Evolutionary conservation across 2,888 invertebrate genomes (phyloP).

Genomic region (Coleophora flavipennella): DNA sequence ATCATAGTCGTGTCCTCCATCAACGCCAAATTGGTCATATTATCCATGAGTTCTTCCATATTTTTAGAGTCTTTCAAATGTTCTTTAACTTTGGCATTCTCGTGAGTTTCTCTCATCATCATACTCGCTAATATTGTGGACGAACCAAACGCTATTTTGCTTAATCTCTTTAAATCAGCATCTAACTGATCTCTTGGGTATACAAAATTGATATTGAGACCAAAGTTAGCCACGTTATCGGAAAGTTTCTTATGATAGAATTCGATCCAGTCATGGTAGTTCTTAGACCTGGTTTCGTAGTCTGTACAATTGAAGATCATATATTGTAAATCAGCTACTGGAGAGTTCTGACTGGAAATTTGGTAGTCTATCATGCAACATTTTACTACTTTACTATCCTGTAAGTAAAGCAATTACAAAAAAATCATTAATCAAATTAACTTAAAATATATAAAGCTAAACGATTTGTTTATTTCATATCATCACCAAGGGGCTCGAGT

Average conservation of each 20-base stretch:
- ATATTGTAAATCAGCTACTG: conserved; percentile 16
- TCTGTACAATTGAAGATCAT: conserved; percentile 24
- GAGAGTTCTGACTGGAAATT: conserved; percentile 12
- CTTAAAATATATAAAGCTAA: no score
- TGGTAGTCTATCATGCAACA: conserved; percentile 22
- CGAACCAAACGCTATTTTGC: conserved; percentile 16
- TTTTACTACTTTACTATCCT: conserved; percentile 6
- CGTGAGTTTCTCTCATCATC: conserved; percentile 19
- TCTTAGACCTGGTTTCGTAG: conserved; percentile 8
- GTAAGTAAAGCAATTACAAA: background rate
- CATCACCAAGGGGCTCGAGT: no score
- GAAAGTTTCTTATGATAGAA: conserved; percentile 2
- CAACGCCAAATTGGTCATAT: background rate
- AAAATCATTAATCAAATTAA: background rate
- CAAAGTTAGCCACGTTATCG: conserved; percentile 14
- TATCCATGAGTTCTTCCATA: background rate
- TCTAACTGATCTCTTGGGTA: conserved; percentile 28
- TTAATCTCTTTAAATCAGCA: conserved; percentile 24
- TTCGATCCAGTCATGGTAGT: conserved; percentile 3
- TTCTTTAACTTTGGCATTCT: conserved; percentile 16
- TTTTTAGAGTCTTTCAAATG: background rate
- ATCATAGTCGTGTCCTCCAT: background rate
- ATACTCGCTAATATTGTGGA: conserved; percentile 16
- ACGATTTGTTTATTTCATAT: no score
- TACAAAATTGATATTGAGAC: conserved; percentile 20